Conservation (phyloP, 2,797 vertebrate genomes). For the Synaphobranchus kaupii region DNA sequence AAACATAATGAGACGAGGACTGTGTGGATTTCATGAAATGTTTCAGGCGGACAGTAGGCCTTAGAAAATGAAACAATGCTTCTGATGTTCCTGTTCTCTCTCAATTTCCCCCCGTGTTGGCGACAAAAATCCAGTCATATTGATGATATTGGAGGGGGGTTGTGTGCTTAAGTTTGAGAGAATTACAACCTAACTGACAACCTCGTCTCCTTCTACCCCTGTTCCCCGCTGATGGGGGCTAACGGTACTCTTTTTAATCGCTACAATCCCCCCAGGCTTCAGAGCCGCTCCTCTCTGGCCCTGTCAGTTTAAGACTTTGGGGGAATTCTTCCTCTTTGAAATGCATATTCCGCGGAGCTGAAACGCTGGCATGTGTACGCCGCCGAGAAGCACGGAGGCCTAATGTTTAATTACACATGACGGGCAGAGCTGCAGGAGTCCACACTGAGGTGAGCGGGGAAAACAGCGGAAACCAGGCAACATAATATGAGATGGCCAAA, state of each 20-base stretch:
- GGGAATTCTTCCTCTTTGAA: slow-evolving; percentile 92
- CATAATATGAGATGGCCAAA: slow-evolving; percentile 68
- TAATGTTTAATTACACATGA: slow-evolving; percentile 99
- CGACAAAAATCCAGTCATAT: neutral
- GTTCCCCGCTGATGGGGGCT: slow-evolving; percentile 74
- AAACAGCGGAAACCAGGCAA: slow-evolving; percentile 74
- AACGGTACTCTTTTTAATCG: slow-evolving; percentile 88
- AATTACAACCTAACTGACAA: neutral
- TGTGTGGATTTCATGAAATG: slow-evolving; percentile 62
- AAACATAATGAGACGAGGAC: slow-evolving; percentile 33
- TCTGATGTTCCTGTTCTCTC: slow-evolving; percentile 50
- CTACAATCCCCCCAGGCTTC: slow-evolving; percentile 76
- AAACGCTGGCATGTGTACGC: slow-evolving; percentile 90
- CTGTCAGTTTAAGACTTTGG: slow-evolving; percentile 94
- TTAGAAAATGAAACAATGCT: slow-evolving; percentile 55
- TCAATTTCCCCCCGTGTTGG: slow-evolving; percentile 47
- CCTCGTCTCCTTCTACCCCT: neutral
- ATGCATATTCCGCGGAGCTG: slow-evolving; percentile 88
- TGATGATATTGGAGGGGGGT: neutral
- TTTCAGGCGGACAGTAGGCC: slow-evolving; percentile 49
- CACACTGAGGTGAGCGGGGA: slow-evolving; percentile 74
- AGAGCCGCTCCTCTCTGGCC: slow-evolving; percentile 80
- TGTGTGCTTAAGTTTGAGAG: neutral
- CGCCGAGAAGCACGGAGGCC: slow-evolving; percentile 95
- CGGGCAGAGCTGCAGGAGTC: slow-evolving; percentile 92